A percentile compares a stretch with the other conserved stretches of the same genome.
Evolutionary conservation across 2,113 vertebrate genomes (phyloP).

Genomic region (Tachuris rubrigastra): DNA sequence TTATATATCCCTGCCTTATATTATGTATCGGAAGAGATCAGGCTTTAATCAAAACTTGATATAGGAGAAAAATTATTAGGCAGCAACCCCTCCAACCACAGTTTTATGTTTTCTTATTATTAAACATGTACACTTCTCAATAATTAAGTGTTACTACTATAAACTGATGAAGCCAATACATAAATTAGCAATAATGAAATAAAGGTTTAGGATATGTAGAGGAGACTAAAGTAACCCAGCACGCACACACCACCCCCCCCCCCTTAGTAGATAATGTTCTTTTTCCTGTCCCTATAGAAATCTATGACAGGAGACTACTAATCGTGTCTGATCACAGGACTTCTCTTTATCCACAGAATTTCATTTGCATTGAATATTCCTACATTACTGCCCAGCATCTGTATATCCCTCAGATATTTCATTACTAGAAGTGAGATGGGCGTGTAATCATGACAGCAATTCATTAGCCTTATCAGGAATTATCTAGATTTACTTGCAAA

Average conservation of each 20-base stretch:
- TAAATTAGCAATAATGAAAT: neutral
- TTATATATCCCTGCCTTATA: neutral
- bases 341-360: neutral
- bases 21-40: neutral
- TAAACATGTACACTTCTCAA: neutral
- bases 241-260: neutral
- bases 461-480: neutral
- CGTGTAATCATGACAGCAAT: neutral
- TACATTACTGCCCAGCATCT: neutral
- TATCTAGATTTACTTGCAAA: neutral
- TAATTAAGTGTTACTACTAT: neutral
- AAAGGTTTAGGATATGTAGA: neutral
- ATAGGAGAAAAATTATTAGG: neutral
- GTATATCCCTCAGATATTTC: neutral
- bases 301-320: neutral
- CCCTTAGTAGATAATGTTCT: neutral
- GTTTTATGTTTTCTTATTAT: neutral
- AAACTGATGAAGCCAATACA: neutral
- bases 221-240: neutral
- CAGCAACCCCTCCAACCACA: neutral
- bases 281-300: neutral
- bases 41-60: neutral
- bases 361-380: neutral
- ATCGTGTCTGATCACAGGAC: neutral
- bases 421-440: neutral